phyloP scores from a whole-genome alignment of 2,113 vertebrate genomes.

The Thamnaconus septentrionalis region DNA sequence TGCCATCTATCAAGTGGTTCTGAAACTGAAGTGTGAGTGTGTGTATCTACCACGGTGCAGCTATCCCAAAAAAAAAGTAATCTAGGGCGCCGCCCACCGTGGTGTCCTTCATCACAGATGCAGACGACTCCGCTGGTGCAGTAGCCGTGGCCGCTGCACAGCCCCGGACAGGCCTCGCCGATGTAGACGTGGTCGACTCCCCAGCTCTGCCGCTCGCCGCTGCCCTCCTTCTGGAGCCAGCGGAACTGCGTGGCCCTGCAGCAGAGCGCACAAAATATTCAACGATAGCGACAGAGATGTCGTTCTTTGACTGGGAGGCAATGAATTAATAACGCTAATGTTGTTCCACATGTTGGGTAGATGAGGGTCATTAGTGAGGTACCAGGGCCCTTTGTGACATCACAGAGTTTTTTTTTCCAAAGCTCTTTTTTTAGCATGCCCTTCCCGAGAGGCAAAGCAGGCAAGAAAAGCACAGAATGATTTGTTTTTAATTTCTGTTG shows the following conservation, averaged over 20 bases:
- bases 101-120: slow-evolving; percentile 93
- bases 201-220: slow-evolving; percentile 92
- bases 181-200: slow-evolving; percentile 96
- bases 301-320: too few relatives aligned
- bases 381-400: not conserved
- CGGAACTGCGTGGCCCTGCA: slow-evolving; percentile 95
- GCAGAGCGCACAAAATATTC: not conserved
- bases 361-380: too few relatives aligned
- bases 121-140: slow-evolving; percentile 90
- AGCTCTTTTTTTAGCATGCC: too few relatives aligned
- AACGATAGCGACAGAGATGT: not conserved
- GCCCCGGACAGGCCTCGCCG: slow-evolving; percentile 90
- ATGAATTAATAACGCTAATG: too few relatives aligned
- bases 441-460: too few relatives aligned
- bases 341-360: too few relatives aligned
- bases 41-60: not conserved
- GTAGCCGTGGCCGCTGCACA: slow-evolving; percentile 93
- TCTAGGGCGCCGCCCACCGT: slow-evolving; percentile 75
- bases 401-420: not conserved
- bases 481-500: not conserved
- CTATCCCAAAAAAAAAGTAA: not conserved
- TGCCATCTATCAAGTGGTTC: not conserved
- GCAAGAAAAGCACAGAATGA: too few relatives aligned
- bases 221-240: slow-evolving; percentile 95
- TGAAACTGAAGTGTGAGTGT: not conserved